Base-by-base conservation (phyloP, 2,113 vertebrate species). In the Neotoma lepida region DNA sequence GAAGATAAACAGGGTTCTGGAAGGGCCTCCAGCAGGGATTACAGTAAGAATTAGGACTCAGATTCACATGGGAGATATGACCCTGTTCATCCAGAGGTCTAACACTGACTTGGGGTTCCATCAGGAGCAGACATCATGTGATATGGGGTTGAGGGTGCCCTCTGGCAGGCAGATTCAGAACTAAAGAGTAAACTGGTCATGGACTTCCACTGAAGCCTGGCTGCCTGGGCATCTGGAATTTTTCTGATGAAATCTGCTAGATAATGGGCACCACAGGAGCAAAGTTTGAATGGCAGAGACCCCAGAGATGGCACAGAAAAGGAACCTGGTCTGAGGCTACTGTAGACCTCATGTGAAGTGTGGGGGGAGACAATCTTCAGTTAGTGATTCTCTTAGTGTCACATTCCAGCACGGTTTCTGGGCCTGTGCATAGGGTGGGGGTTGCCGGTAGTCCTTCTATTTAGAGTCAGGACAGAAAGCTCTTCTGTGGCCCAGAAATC, bases 401-500 rank as follows among this genome's bases (percentile, higher is more conserved):
- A 22, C 61, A 46, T 70, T 87, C 71, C 77, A 85, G 51, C 1
- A 1, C 4, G 54, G 68, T 51, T 87, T 94, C 90, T 88, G 78
- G 78, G 78, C 44, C 85, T 51, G 87, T 70, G 86, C 39, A 44
- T 22, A 71, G 54, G 58, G 51, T 46, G 90, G 56, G 81, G 4
- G 39, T 54, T 20, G n/a, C 41, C 33, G 20, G 41, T 8, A 39
- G 77, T 2, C 6, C 70, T 78, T 76, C 54, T 51, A 78, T 88
- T 63, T 85, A 49, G 63, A 49, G 76, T 91, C 74, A 9, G 84
- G 70, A 94, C 87, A 70, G 78, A 95, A 89, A 89, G 93, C 87
- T 90, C 73, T n/a, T 95, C 91, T 41, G 4, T 92, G 80, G 74
- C 96, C 94, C 91, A 95, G 96, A 96, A 96, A 96, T 89, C 95